Evolutionary conservation across 2,113 vertebrate species (phyloP), one percentile per base, ranked within the genome.

Genomic region (Tachysurus vachellii): DNA sequence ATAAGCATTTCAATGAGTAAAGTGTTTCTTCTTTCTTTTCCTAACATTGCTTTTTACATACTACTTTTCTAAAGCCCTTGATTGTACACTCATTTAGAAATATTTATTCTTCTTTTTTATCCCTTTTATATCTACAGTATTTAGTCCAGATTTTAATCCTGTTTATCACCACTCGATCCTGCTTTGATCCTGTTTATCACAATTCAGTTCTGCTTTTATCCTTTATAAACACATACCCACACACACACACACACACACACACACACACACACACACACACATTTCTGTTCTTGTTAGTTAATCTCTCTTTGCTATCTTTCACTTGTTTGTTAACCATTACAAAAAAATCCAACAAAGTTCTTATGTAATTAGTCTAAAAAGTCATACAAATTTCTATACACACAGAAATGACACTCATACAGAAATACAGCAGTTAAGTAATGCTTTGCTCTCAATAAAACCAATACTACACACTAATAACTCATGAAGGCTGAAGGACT

Each of bases 371-470:
- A 73, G 19, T 73, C 36, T 4, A 73, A 73, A 73, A 73, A 73
- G 9, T 42, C 42, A 70, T 9, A 73, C 19, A 73, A 21, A 73
- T 12, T 10, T 70, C 53, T 70, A 89, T 70, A 64, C 8, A 66
- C 19, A 14, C 47, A 50, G 47, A 50, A 50, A 50, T 50, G 47
- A 50, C 76, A 71, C 28, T 23, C 57, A 68, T 8, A 85, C 61
- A 80, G 16, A 88, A 23, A 59, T 28, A 75, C 68, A 75, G 23
- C 71, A 75, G 56, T 26, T 50, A 76, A 85, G 5, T 47, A 42
- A 1, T 19, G 17, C 17, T 68, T 64, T 42, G 36, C 77, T 59
- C 31, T 86, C 53, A 28, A 14, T 82, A 42, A 62, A 56, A 76
- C 26, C 11, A 82, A 61, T 31, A n/a, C 26, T 73, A 82, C 44